These are phyloP conservation scores for Drosophila rufa DNA, from an alignment of 1,140 invertebrate species.

Conservation along the genomic window DNA sequence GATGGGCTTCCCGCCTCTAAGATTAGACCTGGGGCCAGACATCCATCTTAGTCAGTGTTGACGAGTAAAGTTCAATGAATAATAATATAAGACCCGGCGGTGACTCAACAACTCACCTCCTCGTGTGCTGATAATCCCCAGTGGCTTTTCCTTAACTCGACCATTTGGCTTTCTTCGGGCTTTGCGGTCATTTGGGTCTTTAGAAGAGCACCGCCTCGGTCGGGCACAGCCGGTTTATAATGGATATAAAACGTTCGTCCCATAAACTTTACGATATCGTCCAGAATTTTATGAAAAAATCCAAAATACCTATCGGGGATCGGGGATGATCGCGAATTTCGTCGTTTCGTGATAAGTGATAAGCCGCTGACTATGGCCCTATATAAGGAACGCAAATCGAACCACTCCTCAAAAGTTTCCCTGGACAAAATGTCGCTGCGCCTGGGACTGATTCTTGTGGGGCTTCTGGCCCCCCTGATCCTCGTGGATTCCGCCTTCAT, in stretches of 20 bases:
- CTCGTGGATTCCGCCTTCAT: conserved; percentile 42
- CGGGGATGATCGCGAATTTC: conserved; percentile 42
- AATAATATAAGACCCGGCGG: neutral
- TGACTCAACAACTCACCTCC: conserved; percentile 24
- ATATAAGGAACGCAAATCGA: conserved; percentile 35
- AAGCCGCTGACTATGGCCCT: conserved; percentile 15
- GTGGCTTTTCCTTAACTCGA: neutral
- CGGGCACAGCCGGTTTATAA: conserved; percentile 35
- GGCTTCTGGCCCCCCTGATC: conserved; percentile 28
- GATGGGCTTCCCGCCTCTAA: conserved; percentile 9
- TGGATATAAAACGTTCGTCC: conserved; percentile 45
- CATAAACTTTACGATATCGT: conserved; percentile 47
- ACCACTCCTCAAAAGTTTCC: neutral
- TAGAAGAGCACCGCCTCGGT: conserved; percentile 36
- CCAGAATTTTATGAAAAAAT: conserved; percentile 49
- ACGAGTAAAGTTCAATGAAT: conserved; percentile 27
- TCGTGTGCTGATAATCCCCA: conserved; percentile 28
- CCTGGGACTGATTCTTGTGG: conserved; percentile 49
- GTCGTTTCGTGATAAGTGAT: conserved; percentile 27
- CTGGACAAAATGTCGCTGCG: conserved; percentile 39
- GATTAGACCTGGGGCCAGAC: conserved; percentile 31
- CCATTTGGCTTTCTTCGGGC: conserved; percentile 13
- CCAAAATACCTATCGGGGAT: conserved; percentile 43
- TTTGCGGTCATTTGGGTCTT: conserved; percentile 20
- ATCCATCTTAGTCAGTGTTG: conserved; percentile 8